phyloP scores from a whole-genome alignment of 2,888 invertebrate genomes.

The Mythimna vitellina region DNA sequence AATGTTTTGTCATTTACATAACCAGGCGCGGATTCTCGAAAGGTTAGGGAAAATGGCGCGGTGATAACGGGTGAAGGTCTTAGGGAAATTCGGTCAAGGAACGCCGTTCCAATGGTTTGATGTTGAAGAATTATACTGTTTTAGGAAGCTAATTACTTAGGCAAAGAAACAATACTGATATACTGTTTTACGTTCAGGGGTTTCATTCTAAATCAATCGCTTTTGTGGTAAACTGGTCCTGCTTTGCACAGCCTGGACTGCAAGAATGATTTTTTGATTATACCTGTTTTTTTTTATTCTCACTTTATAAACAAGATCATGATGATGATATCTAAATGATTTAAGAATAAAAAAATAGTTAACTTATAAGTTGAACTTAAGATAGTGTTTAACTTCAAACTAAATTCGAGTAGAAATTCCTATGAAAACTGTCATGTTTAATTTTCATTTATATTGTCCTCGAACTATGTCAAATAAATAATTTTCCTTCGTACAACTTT shows the following conservation, averaged over 20 bases:
- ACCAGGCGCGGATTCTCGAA: constrained; percentile 30
- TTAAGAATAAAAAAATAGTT: no score
- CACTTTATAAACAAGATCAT: no score
- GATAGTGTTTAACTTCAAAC: no score
- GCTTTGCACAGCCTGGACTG: not conserved
- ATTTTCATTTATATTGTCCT: not conserved
- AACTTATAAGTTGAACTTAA: no score
- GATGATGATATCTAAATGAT: no score
- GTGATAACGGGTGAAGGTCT: constrained; percentile 29
- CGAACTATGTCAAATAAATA: not conserved
- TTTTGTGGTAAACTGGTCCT: not conserved
- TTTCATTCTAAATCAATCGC: not conserved
- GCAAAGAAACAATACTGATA: not conserved
- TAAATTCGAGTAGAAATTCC: no score
- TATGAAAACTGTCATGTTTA: not conserved
- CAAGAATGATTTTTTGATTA: not conserved
- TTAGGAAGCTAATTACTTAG: constrained; percentile 1
- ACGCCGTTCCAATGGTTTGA: not conserved
- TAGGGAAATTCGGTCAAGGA: constrained; percentile 27
- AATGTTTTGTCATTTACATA: constrained; percentile 51
- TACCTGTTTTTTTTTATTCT: no score
- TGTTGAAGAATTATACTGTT: not conserved
- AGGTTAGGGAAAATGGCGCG: constrained; percentile 25
- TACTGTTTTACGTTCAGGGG: not conserved
- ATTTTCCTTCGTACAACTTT: not conserved